These are phyloP conservation scores for Epinephelus moara DNA, from an alignment of 2,113 vertebrate genomes.

Conservation along the genomic window DNA sequence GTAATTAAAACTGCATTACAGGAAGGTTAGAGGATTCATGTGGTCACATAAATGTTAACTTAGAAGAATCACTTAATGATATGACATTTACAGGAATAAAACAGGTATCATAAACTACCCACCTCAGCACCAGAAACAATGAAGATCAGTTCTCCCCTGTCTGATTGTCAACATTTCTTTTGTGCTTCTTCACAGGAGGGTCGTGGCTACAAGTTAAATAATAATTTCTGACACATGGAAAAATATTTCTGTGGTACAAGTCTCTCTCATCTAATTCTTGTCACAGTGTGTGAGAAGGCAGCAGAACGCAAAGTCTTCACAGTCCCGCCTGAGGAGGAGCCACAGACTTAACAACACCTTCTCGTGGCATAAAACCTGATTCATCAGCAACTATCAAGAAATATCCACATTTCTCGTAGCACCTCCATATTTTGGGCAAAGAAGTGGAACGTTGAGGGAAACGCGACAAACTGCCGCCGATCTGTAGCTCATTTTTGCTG, in stretches of 20 bases:
- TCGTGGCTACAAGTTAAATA: slow-evolving; percentile 67
- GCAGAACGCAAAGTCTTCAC: slow-evolving; percentile 45
- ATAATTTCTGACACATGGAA: slow-evolving; percentile 62
- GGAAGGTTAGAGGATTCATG: slow-evolving; percentile 24
- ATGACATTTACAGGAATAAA: slow-evolving; percentile 65
- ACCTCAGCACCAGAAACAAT: slow-evolving; percentile 60
- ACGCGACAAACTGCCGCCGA: slow-evolving; percentile 1
- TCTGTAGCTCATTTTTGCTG: slow-evolving; percentile 38
- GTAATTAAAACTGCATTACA: slow-evolving; percentile 11
- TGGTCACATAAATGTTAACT: slow-evolving; percentile 34
- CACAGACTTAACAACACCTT: slow-evolving; percentile 7
- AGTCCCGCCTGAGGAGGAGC: slow-evolving; percentile 26
- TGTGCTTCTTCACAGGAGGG: slow-evolving; percentile 75
- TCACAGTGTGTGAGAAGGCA: slow-evolving; percentile 82
- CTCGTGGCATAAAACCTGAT: slow-evolving; percentile 38
- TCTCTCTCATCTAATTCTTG: slow-evolving; percentile 60
- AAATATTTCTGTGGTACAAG: slow-evolving; percentile 54
- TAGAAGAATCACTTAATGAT: slow-evolving; percentile 46
- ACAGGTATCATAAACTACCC: slow-evolving; percentile 29
- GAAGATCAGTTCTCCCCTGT: slow-evolving; percentile 51
- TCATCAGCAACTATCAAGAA: slow-evolving; percentile 27
- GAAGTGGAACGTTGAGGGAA: slow-evolving; percentile 15
- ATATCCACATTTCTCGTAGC: slow-evolving; percentile 35
- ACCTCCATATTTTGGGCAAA: slow-evolving; percentile 37
- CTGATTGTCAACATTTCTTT: slow-evolving; percentile 77